Base-by-base conservation (phyloP, 2,113 vertebrate genomes). In the Albula glossodonta region DNA sequence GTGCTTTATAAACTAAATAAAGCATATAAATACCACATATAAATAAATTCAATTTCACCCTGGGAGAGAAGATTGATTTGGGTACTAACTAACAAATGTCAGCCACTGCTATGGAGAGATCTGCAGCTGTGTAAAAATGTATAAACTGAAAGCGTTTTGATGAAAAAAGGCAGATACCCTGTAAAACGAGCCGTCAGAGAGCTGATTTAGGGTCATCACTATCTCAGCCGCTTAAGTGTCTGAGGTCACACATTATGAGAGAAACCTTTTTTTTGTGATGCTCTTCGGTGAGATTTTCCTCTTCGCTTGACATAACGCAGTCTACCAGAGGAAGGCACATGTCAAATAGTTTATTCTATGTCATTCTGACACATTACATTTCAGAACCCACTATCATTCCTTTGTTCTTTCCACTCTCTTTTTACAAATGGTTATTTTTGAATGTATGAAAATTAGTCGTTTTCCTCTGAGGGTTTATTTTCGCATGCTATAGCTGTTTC, bases 101-200 rank as follows among this genome's bases (percentile, higher is more conserved):
- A n/a, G 12, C 11, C 82, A 83, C 50, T 60, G 77, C 85, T 85
- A 77, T 83, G 84, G 87, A 86, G 88, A 87, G 88, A 82, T 83
- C 60, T 70, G 70, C 87, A 87, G 82, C 88, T 87, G 84, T 87
- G 78, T 86, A 84, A 84, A 89, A 87, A 82, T 86, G 63, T 83
- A 51, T 80, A 41, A 51, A 85, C 74, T 74, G 53, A 63, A 87
- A 83, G 81, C 78, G 81, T 17, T 66, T 83, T 60, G 77, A 56
- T 86, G 50, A 57, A 86, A 86, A 88, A 82, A 70, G 57, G 83
- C 83, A 88, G 87, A 84, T 83, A 79, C 63, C 78, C 57, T 60
- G 60, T 90, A 82, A 88, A 84, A 80, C 49, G 87, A 31, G 17
- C n/a, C 77, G 88, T 60, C 81, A 70, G 82, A 19, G 81, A 78